Percentiles rank a stretch among this genome's conserved stretches.
These are phyloP conservation scores for Pipra filicauda DNA, from an alignment of 2,113 vertebrate species.

Conservation along the genomic window DNA sequence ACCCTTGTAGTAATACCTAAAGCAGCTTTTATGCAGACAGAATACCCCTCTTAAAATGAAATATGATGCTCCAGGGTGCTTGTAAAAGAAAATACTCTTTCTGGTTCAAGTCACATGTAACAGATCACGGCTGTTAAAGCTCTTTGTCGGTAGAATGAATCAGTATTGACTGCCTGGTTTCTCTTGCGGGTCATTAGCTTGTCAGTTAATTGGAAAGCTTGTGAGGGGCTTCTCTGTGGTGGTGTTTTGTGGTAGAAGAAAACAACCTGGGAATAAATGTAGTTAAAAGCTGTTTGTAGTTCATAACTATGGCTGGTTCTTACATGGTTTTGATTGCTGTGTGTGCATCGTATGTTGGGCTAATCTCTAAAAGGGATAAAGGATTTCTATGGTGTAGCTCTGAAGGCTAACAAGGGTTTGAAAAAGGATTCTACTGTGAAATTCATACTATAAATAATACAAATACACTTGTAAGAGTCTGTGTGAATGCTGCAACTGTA, in stretches of 20 bases:
- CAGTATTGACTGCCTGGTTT: background rate
- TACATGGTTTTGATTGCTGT: background rate
- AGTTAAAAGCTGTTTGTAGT: background rate
- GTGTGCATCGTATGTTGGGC: background rate
- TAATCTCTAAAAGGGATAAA: background rate
- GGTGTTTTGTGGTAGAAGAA: background rate
- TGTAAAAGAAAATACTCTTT: conserved; percentile 31
- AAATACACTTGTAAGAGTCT: background rate
- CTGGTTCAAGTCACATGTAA: conserved; percentile 27
- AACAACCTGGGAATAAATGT: background rate
- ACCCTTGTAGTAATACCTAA: background rate
- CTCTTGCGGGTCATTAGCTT: background rate
- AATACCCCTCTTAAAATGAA: conserved; percentile 18
- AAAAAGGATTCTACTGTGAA: background rate
- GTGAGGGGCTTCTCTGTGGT: background rate
- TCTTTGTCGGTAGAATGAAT: background rate
- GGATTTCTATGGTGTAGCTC: background rate
- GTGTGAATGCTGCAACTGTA: background rate
- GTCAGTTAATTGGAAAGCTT: conserved; percentile 34
- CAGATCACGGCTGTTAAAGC: background rate
- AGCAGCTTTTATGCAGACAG: conserved; percentile 15
- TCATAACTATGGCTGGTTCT: accelerated
- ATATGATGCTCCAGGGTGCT: conserved; percentile 6
- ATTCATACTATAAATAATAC: background rate
- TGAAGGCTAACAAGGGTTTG: background rate